phyloP scores from a whole-genome alignment of 2,797 vertebrate genomes.

The Anguilla anguilla region DNA sequence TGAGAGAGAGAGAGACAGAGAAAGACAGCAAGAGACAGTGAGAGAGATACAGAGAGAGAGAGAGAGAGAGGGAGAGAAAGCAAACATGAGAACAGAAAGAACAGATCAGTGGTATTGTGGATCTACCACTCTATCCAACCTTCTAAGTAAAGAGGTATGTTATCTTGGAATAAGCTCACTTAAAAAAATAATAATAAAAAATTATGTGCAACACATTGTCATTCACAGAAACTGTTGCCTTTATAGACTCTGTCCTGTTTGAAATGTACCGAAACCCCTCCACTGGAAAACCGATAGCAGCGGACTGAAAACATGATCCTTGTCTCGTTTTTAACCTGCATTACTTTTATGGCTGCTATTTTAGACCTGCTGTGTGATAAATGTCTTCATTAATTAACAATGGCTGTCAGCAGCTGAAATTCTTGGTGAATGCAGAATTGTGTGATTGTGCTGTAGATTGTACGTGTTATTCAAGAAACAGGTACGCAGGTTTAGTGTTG shows the following conservation, averaged over 20 bases:
- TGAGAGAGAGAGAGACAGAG: background rate
- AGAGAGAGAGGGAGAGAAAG: background rate
- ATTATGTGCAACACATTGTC: too few relatives aligned
- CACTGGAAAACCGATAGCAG: background rate
- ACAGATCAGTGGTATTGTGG: background rate
- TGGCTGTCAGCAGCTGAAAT: background rate
- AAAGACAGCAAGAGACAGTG: background rate
- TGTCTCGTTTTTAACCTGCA: background rate
- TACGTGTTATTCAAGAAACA: background rate
- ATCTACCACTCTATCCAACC: background rate
- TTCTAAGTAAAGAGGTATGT: background rate
- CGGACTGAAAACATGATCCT: background rate
- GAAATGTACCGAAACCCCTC: too few relatives aligned
- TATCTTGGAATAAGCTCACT: background rate
- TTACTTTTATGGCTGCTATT: background rate
- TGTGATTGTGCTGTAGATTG: background rate
- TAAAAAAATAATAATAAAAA: background rate
- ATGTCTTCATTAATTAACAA: background rate
- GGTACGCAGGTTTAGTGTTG: background rate
- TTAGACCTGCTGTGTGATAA: background rate
- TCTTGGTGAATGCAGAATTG: background rate
- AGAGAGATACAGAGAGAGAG: background rate
- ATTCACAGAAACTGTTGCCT: background rate
- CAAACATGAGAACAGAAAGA: background rate
- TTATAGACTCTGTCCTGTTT: too few relatives aligned